Conservation (phyloP, 2,888 invertebrate genomes). For the Latheticus oryzae region DNA sequence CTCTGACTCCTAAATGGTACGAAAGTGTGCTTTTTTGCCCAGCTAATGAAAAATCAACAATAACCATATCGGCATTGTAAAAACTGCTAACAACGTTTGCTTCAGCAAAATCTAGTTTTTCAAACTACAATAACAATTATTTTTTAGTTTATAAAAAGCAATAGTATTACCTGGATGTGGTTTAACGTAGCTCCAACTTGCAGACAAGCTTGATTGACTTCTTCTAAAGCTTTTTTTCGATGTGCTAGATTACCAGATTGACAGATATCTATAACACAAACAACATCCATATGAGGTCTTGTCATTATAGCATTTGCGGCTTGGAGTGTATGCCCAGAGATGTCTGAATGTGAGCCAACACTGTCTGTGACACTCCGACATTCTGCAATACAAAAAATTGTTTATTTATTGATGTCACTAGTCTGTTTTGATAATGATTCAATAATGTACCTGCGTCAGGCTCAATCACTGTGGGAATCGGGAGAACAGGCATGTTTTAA, state of each 20-base stretch:
- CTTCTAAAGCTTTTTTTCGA: slow-evolving; percentile 85
- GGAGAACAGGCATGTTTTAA: slow-evolving; percentile 56
- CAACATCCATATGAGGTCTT: slow-evolving; percentile 86
- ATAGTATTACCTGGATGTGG: slow-evolving; percentile 84
- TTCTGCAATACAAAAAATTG: slow-evolving; percentile 52
- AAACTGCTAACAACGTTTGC: slow-evolving; percentile 94
- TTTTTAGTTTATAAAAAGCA: slow-evolving; percentile 3
- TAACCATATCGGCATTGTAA: slow-evolving; percentile 97
- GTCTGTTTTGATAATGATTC: slow-evolving; percentile 51
- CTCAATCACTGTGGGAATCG: slow-evolving; percentile 55
- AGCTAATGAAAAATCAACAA: slow-evolving; percentile 93
- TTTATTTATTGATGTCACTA: slow-evolving; percentile 42
- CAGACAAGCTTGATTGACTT: slow-evolving; percentile 83
- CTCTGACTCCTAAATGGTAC: slow-evolving; percentile 96
- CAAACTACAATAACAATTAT: slow-evolving; percentile 75
- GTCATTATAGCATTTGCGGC: slow-evolving; percentile 56
- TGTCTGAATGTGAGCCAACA: slow-evolving; percentile 73
- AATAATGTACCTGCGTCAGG: slow-evolving; percentile 58
- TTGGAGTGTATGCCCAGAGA: slow-evolving; percentile 68
- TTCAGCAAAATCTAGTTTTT: slow-evolving; percentile 97
- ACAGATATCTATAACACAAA: slow-evolving; percentile 83
- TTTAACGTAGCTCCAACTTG: slow-evolving; percentile 84
- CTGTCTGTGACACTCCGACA: slow-evolving; percentile 70
- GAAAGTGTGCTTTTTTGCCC: slow-evolving; percentile 93
- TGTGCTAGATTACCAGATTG: slow-evolving; percentile 79